Evolutionary conservation across 2,888 invertebrate species (phyloP), one percentile per base, ranked within the genome.

Genomic region (Ornithoptera priamus): DNA sequence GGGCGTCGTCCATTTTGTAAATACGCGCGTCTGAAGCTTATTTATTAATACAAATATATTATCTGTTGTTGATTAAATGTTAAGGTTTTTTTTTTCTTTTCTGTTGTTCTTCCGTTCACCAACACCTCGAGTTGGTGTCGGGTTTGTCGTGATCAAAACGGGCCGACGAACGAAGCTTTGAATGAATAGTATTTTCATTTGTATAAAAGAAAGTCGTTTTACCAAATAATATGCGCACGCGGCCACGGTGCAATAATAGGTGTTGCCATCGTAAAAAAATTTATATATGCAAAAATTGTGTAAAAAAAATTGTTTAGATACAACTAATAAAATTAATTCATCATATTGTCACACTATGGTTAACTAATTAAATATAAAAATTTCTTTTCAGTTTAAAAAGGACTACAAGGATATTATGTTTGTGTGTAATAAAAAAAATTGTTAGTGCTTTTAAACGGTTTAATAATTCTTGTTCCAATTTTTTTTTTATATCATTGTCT

Each of bases 21-120:
- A 70, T 70, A 70, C 22, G 70, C 22, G 70, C 64, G 70, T 67
- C 64, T 70, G 61, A 70, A 70, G 70, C 70, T 70, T 67, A 67
- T 67, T 67, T 70, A 70, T 70, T 67, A 67, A 67, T 53, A 46
- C 56, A 65, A 67, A 67, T 67, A 70, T 70, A 70, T 70, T 70
- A 64, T 64, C 65, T 65, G 64, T 70, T 70, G 70, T 70, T 70
- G 57, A 67, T 67, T 70, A 67, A 70, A 70, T 70, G 46, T 50
- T 61, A 67, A 67, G 63, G 64, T 67, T 61, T 67, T 53, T 39
- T 22, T 70, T 59, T 57, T 20, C 30, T 56, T 56, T 56, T n/a
- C 15, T 7, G 39, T 50, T 17, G 50, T 50, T 50, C 15, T 39
- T 39, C 39, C 39, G 50, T 50, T 50, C 50, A 50, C 18, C 50